These are phyloP conservation scores for Riparia riparia DNA, from an alignment of 2,113 vertebrate genomes.

Conservation along the genomic window DNA sequence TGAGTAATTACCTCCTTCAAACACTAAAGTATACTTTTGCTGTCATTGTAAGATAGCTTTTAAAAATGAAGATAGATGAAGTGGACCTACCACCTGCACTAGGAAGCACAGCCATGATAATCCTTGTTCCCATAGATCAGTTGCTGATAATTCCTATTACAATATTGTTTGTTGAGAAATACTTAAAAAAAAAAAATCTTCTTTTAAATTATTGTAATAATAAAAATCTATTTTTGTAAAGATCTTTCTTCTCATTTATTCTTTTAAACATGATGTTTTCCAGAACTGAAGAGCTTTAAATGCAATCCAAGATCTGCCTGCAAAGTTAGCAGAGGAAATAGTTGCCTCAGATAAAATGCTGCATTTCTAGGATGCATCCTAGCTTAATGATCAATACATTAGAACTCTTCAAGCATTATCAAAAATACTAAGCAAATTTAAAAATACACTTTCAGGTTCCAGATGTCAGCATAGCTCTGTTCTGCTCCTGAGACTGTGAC, in stretches of 20 bases:
- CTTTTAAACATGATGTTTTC: neutral
- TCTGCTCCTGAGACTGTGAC: neutral
- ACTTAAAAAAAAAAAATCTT: neutral
- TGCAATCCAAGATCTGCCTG: neutral
- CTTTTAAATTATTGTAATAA: slow-evolving; percentile 57
- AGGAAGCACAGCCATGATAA: neutral
- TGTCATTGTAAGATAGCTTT: slow-evolving; percentile 3
- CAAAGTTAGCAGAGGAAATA: neutral
- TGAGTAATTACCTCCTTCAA: neutral
- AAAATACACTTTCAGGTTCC: neutral
- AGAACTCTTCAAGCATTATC: neutral
- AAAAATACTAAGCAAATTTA: neutral
- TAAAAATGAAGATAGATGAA: neutral
- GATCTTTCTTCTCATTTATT: neutral
- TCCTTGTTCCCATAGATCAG: neutral
- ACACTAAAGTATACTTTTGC: neutral
- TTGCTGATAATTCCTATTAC: neutral
- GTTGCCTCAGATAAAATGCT: neutral
- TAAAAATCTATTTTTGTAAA: slow-evolving; percentile 71
- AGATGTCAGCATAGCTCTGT: neutral
- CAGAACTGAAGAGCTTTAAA: neutral
- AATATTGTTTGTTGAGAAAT: neutral
- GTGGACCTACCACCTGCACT: neutral
- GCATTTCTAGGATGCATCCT: neutral
- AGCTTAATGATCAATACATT: neutral